Evolutionary conservation across 2,113 vertebrate genomes (phyloP), one percentile per base, ranked within the genome.

Genomic region (Taxidea taxus): DNA sequence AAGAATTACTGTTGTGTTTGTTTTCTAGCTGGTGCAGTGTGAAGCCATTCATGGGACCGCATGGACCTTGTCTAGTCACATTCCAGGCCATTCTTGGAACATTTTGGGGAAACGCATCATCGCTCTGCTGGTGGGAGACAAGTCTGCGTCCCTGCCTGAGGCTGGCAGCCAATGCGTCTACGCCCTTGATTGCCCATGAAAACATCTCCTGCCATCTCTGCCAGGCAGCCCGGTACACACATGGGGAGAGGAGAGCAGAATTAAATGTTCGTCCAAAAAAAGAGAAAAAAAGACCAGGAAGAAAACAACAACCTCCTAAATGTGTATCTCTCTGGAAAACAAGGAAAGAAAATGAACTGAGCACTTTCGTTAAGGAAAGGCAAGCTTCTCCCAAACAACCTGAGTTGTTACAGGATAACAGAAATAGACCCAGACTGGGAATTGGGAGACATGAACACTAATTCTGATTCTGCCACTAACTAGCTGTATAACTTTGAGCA

Each of bases 21-120:
- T 97, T 98, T 98, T 97, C 95, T 97, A 83, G 90, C 54, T 14
- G 21, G 60, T 97, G 81, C 92, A 77, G 44, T 95, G 68, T 94
- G 88, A 98, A 96, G 75, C 82, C 84, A 89, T 98, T 96, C 95
- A 97, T 83, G 77, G 62, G 97, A 68, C 98, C 92, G 2, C 94
- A 87, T 70, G 97, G 97, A 95, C 95, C 90, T 94, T 90, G 92
- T 97, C 96, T 98, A 93, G 92, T 96, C 90, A 92, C 85, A 97
- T 97, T 96, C 90, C 88, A 96, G 94, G 91, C 90, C 94, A 89
- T 95, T 97, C 96, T 97, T 97, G 97, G 96, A 98, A 97, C 97
- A 97, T 98, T 98, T 92, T 87, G 77, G 84, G 90, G 90, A 95
- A 98, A 97, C 23, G 97, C 96, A 97, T 98, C 97, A 98, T 96